These are phyloP conservation scores for Agrotis puta DNA, from an alignment of 2,888 invertebrate genomes.

Conservation along the genomic window DNA sequence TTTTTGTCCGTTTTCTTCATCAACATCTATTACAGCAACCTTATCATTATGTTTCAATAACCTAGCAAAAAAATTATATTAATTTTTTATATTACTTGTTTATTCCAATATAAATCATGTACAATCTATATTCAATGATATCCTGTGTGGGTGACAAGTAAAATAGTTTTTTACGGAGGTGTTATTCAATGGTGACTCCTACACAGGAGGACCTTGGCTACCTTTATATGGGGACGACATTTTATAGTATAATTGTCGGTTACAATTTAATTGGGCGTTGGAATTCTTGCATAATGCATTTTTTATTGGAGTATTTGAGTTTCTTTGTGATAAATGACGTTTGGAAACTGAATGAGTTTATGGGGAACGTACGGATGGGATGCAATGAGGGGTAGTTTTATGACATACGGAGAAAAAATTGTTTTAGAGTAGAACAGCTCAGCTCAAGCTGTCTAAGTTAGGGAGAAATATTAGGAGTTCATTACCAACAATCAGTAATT, in stretches of 20 bases:
- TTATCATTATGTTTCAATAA: neutral
- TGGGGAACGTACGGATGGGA: too few species aligned
- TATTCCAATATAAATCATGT: slow-evolving; percentile 54
- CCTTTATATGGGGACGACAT: slow-evolving; percentile 79
- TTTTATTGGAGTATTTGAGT: slow-evolving; percentile 51
- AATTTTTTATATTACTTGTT: slow-evolving; percentile 50
- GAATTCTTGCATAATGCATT: slow-evolving; percentile 65
- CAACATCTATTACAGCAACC: neutral
- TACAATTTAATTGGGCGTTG: slow-evolving; percentile 77
- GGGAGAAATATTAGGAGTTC: neutral
- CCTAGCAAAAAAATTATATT: neutral
- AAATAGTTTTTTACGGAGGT: slow-evolving; percentile 72
- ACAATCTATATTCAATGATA: slow-evolving; percentile 58
- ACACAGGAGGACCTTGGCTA: slow-evolving; percentile 78
- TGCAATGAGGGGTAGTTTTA: too few species aligned
- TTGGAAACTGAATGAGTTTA: neutral
- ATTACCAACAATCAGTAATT: neutral
- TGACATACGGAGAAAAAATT: neutral
- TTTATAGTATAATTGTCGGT: slow-evolving; percentile 78
- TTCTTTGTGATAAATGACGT: slow-evolving; percentile 31
- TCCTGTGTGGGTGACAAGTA: slow-evolving; percentile 79
- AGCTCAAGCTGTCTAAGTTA: neutral
- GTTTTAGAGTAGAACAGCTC: too few species aligned
- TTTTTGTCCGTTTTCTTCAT: neutral
- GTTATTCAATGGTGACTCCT: slow-evolving; percentile 83